Percentiles rank a stretch among this genome's conserved stretches.
These are phyloP conservation scores for Tortrix viridana DNA, from an alignment of 2,888 invertebrate genomes.

Conservation along the genomic window DNA sequence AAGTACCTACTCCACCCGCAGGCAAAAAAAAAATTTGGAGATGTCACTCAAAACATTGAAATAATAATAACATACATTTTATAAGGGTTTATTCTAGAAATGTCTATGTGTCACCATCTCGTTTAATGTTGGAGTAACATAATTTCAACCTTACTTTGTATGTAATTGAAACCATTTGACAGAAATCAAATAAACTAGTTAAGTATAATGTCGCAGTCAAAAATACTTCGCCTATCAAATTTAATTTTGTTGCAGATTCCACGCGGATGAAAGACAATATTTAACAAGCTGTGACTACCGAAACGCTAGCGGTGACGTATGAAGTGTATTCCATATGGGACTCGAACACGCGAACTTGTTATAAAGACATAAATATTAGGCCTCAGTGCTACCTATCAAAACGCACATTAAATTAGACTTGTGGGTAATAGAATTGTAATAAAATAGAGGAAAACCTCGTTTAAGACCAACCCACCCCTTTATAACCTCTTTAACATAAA, in stretches of 20 bases:
- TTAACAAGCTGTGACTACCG: slow-evolving; percentile 28
- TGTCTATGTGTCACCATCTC: slow-evolving; percentile 6
- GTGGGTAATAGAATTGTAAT: slow-evolving; percentile 47
- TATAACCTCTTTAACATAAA: slow-evolving; percentile 17
- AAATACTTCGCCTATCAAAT: slow-evolving; percentile 14
- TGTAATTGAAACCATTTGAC: slow-evolving; percentile 10
- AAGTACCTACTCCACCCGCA: too few relatives aligned
- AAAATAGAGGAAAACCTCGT: slow-evolving; percentile 20
- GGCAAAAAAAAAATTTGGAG: too few relatives aligned
- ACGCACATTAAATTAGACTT: slow-evolving; percentile 60
- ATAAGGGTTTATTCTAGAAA: background rate
- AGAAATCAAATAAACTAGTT: background rate
- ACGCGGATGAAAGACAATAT: slow-evolving; percentile 14
- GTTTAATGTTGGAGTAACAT: background rate
- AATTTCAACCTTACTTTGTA: slow-evolving; percentile 6
- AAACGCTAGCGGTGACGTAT: slow-evolving; percentile 55
- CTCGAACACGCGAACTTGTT: slow-evolving; percentile 70
- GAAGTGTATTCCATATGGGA: slow-evolving; percentile 61
- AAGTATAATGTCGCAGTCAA: slow-evolving; percentile 11
- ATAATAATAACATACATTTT: too few relatives aligned
- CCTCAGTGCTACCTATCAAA: slow-evolving; percentile 49
- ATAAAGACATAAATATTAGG: slow-evolving; percentile 74
- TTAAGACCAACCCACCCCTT: slow-evolving; percentile 4
- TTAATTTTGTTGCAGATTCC: slow-evolving; percentile 34
- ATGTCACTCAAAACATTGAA: too few relatives aligned